A percentile compares a stretch with the other conserved stretches of the same genome.
phyloP scores from a whole-genome alignment of 2,113 vertebrate species.

The Coryphaenoides rupestris region DNA sequence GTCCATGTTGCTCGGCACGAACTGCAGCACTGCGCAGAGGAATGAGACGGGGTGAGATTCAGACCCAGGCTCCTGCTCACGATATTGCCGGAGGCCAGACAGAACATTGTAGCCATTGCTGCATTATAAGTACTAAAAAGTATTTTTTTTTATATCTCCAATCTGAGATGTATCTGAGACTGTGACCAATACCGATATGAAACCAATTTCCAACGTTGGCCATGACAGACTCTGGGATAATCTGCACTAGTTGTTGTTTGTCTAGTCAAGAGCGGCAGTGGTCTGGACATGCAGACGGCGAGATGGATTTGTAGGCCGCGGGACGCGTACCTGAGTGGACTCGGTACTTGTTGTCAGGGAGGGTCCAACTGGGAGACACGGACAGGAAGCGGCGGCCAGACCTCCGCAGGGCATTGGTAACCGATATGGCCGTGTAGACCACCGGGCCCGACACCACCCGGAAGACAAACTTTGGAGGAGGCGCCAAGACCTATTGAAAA shows the following conservation, averaged over 20 bases:
- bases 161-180: not conserved
- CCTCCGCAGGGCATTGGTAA: constrained; percentile 82
- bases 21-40: constrained; percentile 85
- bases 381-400: constrained; percentile 77
- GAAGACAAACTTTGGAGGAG: constrained; percentile 84
- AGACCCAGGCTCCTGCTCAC: not conserved
- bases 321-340: constrained; percentile 86
- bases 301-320: constrained; percentile 6
- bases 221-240: not conserved
- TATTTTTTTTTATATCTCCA: not conserved
- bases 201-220: not conserved
- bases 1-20: constrained; percentile 86
- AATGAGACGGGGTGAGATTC: not conserved
- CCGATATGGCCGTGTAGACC: constrained; percentile 89
- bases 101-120: too few species aligned
- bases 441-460: constrained; percentile 86
- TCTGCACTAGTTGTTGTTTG: not conserved
- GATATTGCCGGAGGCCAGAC: not conserved
- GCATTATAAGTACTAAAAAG: not conserved
- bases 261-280: not conserved
- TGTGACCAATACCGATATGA: not conserved
- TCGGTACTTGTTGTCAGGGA: constrained; percentile 81
- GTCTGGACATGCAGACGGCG: not conserved
- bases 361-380: constrained; percentile 74
- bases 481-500: constrained; percentile 78